Conservation (phyloP, 2,888 invertebrate genomes). For the Cheilosia vernalis region DNA sequence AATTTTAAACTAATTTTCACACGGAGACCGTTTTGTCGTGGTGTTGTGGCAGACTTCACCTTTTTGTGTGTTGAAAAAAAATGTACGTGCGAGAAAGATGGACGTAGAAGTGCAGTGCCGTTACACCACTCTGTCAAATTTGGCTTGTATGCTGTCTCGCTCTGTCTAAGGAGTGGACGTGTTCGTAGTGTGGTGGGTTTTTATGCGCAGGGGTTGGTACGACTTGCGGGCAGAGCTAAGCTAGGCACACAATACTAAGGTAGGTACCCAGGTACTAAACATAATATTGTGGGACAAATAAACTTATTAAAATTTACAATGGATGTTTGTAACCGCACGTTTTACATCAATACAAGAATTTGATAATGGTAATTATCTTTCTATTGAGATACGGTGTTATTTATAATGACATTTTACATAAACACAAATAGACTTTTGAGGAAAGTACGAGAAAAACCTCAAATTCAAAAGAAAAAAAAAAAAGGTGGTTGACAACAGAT, state of each 20-base stretch:
- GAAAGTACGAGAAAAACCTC: no score
- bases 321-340: no score
- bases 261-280: no score
- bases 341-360: no score
- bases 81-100: conserved; percentile 67
- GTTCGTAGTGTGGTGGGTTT: conserved; percentile 43
- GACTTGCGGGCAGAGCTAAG: neutral
- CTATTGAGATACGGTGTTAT: no score
- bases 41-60: conserved; percentile 79
- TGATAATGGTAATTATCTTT: no score
- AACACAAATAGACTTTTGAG: no score
- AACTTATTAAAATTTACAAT: no score
- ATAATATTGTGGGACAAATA: no score
- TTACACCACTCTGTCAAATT: conserved; percentile 38
- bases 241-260: neutral
- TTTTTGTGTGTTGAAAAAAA: conserved; percentile 73
- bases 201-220: conserved; percentile 20
- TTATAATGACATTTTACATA: no score
- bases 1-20: conserved; percentile 69
- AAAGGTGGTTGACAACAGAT: no score
- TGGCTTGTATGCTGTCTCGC: conserved; percentile 56
- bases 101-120: conserved; percentile 35
- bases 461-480: no score
- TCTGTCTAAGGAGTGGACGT: neutral
- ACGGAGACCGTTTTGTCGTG: conserved; percentile 75